Evolutionary conservation across 2,888 invertebrate genomes (phyloP), one percentile per base, ranked within the genome.

Genomic region (Ernsta delagoae): DNA sequence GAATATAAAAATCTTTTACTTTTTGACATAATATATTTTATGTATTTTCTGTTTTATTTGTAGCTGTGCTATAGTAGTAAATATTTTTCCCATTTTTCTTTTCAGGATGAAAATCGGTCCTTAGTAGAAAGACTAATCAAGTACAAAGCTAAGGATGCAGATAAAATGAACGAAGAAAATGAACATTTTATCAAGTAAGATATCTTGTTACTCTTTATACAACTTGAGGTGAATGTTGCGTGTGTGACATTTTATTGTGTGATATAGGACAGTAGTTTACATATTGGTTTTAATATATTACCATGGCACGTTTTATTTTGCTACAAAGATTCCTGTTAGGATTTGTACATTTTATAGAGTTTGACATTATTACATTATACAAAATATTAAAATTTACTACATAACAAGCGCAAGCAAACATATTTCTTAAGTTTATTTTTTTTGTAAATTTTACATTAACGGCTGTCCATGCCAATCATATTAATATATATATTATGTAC

Each of bases 91-190:
- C 8, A 8, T 41, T 41, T 41, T 41, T 41, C 6, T 5, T 95
- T 95, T 73, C 94, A 98, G 96, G 97, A 97, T 83, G 98, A 98
- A 94, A 97, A 98, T 90, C 94, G 96, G 53, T 95, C 97, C 74
- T 92, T 98, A 75, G 95, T 98, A 70, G 97, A 98, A 75, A 95
- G 98, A 77, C 95, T 98, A 78, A 97, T 99, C 88, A 97, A 97
- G 77, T 97, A 98, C 85, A 99, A 99, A 92, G 96, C 97, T 62
- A 97, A 97, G 90, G 98, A 98, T 94, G 99, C 99, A 0, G 99
- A 99, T 82, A 97, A 97, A 89, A 95, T 99, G 95, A 99, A 99
- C 84, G 97, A 98, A 91, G 98, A 99, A 89, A 99, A 99, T 93
- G 99, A 99, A 87, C 96, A 96, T 85, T 97, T 97, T 85, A 90